These are phyloP conservation scores for Lottia gigantea DNA, from an alignment of 2,888 invertebrate genomes.

Conservation along the genomic window DNA sequence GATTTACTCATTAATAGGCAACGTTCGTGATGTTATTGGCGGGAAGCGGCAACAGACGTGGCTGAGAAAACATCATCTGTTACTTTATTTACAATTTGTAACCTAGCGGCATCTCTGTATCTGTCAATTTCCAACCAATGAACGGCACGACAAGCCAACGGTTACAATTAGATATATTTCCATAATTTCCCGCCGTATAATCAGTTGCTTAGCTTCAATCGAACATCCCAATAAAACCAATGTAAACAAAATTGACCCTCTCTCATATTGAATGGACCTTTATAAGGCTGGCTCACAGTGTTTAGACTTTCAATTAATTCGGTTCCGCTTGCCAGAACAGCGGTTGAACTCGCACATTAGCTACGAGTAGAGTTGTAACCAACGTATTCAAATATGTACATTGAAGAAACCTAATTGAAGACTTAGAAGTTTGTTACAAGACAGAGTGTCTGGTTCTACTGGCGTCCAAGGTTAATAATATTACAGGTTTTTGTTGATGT, in stretches of 20 bases:
- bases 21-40: slow-evolving; percentile 1
- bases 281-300: neutral
- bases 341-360: slow-evolving; percentile 6
- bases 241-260: slow-evolving; percentile 5
- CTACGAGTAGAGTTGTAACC: neutral
- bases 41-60: neutral
- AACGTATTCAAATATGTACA: slow-evolving; percentile 4
- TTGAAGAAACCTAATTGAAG: neutral
- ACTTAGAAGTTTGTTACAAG: neutral
- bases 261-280: neutral
- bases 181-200: neutral
- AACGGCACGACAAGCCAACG: neutral
- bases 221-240: neutral
- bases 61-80: slow-evolving; percentile 11
- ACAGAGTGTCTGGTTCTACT: neutral
- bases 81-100: slow-evolving; percentile 2
- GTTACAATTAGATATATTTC: slow-evolving; percentile 10
- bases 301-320: slow-evolving; percentile 7
- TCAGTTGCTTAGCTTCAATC: neutral
- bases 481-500: too few relatives aligned
- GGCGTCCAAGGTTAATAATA: neutral
- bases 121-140: slow-evolving; percentile 7
- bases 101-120: neutral
- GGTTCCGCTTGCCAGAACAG: slow-evolving; percentile 5
- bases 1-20: slow-evolving; percentile 5